Percentiles rank a stretch among this genome's conserved stretches.
phyloP scores from a whole-genome alignment of 2,113 vertebrate genomes.

The Stigmatopora nigra region DNA sequence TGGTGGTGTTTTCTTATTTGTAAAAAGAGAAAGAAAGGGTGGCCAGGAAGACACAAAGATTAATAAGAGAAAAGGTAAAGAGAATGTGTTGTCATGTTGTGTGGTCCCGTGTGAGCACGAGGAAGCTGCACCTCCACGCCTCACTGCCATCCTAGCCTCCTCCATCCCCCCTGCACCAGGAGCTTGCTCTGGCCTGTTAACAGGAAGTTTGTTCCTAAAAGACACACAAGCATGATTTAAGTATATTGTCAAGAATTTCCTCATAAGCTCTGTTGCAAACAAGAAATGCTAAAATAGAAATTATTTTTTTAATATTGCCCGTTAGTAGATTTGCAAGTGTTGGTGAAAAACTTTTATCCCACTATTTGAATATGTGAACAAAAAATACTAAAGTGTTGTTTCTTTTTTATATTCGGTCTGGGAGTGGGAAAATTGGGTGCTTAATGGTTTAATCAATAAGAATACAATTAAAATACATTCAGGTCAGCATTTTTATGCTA shows the following conservation, averaged over 20 bases:
- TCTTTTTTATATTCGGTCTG: too few species aligned
- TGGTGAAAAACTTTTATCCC: too few species aligned
- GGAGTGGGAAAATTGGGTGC: too few species aligned
- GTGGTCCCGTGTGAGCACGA: slow-evolving; percentile 75
- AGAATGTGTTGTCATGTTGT: slow-evolving; percentile 74
- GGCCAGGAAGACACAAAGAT: slow-evolving; percentile 3
- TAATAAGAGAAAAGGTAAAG: slow-evolving; percentile 27
- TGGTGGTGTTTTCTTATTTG: slow-evolving; percentile 31
- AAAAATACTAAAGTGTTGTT: too few species aligned
- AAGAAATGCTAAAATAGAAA: slow-evolving; percentile 6
- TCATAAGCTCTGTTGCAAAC: neutral
- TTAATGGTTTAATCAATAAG: too few species aligned
- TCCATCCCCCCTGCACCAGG: slow-evolving; percentile 20
- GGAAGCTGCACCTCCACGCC: slow-evolving; percentile 71
- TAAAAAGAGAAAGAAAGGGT: slow-evolving; percentile 9
- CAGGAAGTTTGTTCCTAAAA: slow-evolving; percentile 68
- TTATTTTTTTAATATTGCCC: neutral
- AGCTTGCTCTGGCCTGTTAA: slow-evolving; percentile 65
- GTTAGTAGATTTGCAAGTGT: too few species aligned
- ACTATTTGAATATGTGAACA: too few species aligned
- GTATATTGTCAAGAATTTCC: slow-evolving; percentile 23
- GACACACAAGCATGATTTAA: slow-evolving; percentile 27
- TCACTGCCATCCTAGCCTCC: slow-evolving; percentile 55
- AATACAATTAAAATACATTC: too few species aligned
- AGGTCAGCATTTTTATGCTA: too few species aligned